Base-by-base conservation (phyloP, 2,797 vertebrate genomes). In the Neoniphon sammara region DNA sequence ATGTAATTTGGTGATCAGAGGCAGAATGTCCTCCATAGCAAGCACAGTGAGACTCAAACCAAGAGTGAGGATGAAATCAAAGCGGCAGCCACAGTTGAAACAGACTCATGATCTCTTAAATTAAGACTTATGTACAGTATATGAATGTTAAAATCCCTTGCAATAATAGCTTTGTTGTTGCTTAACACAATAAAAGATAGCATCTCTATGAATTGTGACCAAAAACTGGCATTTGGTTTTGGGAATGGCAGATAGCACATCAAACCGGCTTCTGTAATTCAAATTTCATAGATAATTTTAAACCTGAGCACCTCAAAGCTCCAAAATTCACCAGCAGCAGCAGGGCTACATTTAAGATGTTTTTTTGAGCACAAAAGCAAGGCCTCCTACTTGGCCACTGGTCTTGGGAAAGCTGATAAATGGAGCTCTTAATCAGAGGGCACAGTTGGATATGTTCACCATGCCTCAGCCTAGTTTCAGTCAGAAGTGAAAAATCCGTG, bases 351-450 rank as follows among this genome's bases (percentile, higher is more conserved):
- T 81, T 82, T 73, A 10, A 76, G 64, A 83, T 78, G 78, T 68
- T 55, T 81, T 39, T 82, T 67, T 87, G 58, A 82, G 80, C 25
- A 46, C 57, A 31, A 47, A 53, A 70, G 54, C 59, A n/a, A 25
- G 31, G 39, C 63, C 50, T 83, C 78, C 82, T 68, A 20, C 58
- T 10, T 46, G 56, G 68, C 62, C 50, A 70, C n/a, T 9, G 18
- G 61, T 59, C 68, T 57, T 53, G 23, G 50, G 63, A 52, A 67
- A 70, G 66, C 73, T 84, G 73, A 85, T 82, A 78, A 81, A 81
- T 58, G 59, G 58, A 80, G 75, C 80, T 60, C 78, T 63, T 84
- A 75, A 89, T 86, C 82, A 69, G 76, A 52, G 63, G 31, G 39
- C 77, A 64, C 75, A 57, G 73, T 21, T 70, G 72, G 75, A 77